A percentile compares a stretch with the other conserved stretches of the same genome.
Conservation (phyloP, 64 coral and sea anemone genomes). For the Montipora sp. region DNA sequence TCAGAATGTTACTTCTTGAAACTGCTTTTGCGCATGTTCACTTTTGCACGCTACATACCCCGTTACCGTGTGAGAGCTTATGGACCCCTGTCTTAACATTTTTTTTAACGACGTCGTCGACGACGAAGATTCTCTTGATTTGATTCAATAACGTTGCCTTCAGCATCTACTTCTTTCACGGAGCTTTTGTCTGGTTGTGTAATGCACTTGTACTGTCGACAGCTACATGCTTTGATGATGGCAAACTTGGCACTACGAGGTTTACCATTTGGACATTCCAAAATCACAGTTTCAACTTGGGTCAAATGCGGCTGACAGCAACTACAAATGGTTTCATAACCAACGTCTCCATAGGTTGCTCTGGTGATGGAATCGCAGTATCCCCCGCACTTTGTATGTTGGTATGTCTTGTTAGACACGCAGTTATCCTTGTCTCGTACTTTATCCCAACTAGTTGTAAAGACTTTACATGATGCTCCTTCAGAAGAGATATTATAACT, state of each 20-base stretch:
- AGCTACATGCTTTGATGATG: constrained; percentile 11
- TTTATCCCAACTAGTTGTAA: neutral
- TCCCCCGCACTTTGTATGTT: neutral
- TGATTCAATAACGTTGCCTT: neutral
- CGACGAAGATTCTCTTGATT: constrained; percentile 8
- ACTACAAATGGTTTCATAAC: neutral
- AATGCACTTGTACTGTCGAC: constrained; percentile 7
- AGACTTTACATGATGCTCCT: neutral
- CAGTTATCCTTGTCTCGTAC: constrained; percentile 14
- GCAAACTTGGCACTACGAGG: neutral
- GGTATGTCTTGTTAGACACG: neutral
- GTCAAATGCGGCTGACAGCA: neutral
- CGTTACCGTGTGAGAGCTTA: neutral
- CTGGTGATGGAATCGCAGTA: neutral
- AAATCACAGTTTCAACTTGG: neutral
- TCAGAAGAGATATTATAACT: neutral
- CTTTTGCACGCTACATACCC: neutral
- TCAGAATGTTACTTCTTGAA: neutral
- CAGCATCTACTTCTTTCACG: neutral
- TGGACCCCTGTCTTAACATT: neutral
- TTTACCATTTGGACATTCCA: neutral
- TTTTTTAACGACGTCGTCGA: constrained; percentile 9
- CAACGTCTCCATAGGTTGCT: constrained; percentile 4
- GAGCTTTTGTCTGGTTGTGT: constrained; percentile 15
- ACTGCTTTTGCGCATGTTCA: neutral